Conservation (phyloP, 2,888 invertebrate species). For the Eupithecia abbreviata region DNA sequence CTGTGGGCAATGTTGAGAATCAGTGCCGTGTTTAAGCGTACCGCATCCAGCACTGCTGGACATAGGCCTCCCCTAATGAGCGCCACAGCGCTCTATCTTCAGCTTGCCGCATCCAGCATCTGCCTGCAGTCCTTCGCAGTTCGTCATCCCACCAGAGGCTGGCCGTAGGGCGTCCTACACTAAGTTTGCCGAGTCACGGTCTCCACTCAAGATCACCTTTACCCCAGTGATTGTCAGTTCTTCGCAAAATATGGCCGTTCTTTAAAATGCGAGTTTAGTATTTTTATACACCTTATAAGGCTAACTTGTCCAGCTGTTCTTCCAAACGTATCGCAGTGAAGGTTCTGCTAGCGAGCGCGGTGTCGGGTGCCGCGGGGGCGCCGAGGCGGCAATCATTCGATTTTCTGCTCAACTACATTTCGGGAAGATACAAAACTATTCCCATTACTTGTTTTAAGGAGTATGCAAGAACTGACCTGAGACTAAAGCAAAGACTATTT, state of each 20-base stretch:
- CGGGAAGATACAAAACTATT: constrained; percentile 15
- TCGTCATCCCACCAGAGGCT: too few relatives aligned
- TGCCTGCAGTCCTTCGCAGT: too few relatives aligned
- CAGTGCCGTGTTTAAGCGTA: too few relatives aligned
- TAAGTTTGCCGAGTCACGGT: too few relatives aligned
- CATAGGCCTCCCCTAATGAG: too few relatives aligned
- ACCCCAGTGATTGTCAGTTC: too few relatives aligned
- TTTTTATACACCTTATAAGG: not conserved
- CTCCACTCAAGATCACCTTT: too few relatives aligned
- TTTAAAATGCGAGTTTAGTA: not conserved
- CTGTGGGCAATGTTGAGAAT: too few relatives aligned
- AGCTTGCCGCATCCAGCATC: too few relatives aligned
- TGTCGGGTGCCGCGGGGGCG: constrained; percentile 44
- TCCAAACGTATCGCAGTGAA: not conserved
- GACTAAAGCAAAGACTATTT: not conserved
- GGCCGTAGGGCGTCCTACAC: too few relatives aligned
- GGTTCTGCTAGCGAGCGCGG: constrained; percentile 48
- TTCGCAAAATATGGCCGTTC: not conserved
- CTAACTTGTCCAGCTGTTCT: constrained; percentile 4
- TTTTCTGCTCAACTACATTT: constrained; percentile 43
- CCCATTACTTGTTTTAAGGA: not conserved
- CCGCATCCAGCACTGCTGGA: too few relatives aligned
- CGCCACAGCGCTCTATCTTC: too few relatives aligned
- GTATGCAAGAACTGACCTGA: not conserved
- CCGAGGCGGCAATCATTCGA: constrained; percentile 48